Percentiles rank a stretch among this genome's conserved stretches.
phyloP scores from a whole-genome alignment of 2,797 vertebrate species.

The Macropodus opercularis region DNA sequence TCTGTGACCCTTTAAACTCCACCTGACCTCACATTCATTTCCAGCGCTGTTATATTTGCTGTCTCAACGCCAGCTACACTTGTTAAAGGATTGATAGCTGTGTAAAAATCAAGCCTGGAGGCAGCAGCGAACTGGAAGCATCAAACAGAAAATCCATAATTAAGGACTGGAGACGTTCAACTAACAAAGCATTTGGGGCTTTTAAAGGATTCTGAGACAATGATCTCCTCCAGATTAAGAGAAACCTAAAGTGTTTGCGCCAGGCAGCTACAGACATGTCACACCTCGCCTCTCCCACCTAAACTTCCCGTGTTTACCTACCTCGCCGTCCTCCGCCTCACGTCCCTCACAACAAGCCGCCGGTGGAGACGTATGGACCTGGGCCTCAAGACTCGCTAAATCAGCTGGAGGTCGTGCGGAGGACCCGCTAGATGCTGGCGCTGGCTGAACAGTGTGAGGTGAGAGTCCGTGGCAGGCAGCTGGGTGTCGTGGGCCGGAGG shows the following conservation, averaged over 20 bases:
- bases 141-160: not conserved
- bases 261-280: slow-evolving; percentile 18
- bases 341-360: slow-evolving; percentile 8
- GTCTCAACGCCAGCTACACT: slow-evolving; percentile 1
- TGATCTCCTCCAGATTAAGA: not conserved
- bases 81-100: not conserved
- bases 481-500: slow-evolving; percentile 33
- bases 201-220: not conserved
- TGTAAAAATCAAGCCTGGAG: slow-evolving; percentile 5
- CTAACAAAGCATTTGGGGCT: not conserved
- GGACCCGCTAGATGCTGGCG: not conserved
- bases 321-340: slow-evolving; percentile 1
- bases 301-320: slow-evolving; percentile 42
- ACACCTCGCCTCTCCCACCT: slow-evolving; percentile 16
- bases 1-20: not conserved
- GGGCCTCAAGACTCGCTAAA: no score
- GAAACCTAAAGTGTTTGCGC: not conserved
- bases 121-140: not conserved
- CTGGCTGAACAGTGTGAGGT: slow-evolving; percentile 17
- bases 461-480: slow-evolving; percentile 11
- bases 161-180: not conserved
- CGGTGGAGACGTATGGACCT: not conserved
- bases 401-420: not conserved
- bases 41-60: not conserved
- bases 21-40: slow-evolving; percentile 1